Percentiles rank a stretch among this genome's conserved stretches.
Conservation (phyloP, 2,888 invertebrate genomes). For the Brachypterus glaber region DNA sequence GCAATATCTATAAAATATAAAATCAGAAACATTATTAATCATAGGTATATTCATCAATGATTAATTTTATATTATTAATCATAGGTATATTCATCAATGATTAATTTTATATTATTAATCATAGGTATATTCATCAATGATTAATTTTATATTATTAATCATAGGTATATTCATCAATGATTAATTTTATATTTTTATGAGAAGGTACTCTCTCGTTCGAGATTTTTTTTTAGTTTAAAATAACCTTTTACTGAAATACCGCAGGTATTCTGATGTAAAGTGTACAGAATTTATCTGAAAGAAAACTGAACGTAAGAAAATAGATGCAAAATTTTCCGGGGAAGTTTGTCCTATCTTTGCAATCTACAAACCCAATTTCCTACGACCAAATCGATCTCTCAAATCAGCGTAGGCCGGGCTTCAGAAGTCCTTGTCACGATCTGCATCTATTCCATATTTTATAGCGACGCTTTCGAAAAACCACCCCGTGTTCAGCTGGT, state of each 20-base stretch:
- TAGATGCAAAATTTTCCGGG: not conserved
- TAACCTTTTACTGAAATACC: too few species aligned
- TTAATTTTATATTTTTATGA: conserved; percentile 3
- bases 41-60: too few species aligned
- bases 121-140: conserved; percentile 4
- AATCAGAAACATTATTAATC: too few species aligned
- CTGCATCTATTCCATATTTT: conserved; percentile 19
- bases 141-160: conserved; percentile 4
- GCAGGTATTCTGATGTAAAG: too few species aligned
- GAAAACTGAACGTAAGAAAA: conserved; percentile 1
- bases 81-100: too few species aligned
- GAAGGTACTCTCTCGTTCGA: not conserved
- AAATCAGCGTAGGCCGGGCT: conserved; percentile 30
- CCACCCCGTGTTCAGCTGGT: too few species aligned
- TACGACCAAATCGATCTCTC: conserved; percentile 36
- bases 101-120: conserved; percentile 4
- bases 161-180: conserved; percentile 4
- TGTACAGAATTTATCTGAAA: too few species aligned
- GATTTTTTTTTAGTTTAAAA: not conserved
- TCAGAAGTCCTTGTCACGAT: conserved; percentile 24
- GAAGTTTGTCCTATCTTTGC: conserved; percentile 24
- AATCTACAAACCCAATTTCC: conserved; percentile 40
- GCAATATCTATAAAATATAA: too few species aligned
- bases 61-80: too few species aligned
- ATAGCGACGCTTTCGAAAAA: too few species aligned